phyloP scores from a whole-genome alignment of 1,140 invertebrate species.

The Phenacoccus solenopsis region DNA sequence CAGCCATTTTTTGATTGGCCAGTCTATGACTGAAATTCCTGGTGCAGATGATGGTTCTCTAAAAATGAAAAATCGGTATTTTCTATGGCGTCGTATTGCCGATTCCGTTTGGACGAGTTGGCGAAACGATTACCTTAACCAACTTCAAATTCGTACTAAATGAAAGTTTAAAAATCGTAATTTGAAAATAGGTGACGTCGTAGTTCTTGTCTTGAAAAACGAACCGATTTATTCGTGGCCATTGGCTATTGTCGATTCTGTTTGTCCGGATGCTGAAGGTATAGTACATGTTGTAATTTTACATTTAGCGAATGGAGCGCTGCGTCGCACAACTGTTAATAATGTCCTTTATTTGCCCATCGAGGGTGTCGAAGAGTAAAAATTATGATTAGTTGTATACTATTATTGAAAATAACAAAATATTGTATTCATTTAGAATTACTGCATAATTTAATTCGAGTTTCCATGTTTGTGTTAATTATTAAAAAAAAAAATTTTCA shows the following conservation, averaged over 20 bases:
- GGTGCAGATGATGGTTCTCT: background rate
- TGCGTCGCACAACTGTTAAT: background rate
- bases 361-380: too few species aligned
- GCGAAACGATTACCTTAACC: background rate
- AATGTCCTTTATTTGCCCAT: too few species aligned
- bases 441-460: too few species aligned
- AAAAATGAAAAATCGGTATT: background rate
- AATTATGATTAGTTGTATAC: too few species aligned
- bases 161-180: background rate
- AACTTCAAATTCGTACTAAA: background rate
- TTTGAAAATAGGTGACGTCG: background rate
- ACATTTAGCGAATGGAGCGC: background rate
- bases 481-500: too few species aligned
- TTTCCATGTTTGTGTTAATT: too few species aligned
- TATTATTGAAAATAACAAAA: too few species aligned
- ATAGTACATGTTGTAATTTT: background rate
- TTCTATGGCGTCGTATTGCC: background rate
- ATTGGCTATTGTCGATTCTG: background rate
- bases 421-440: too few species aligned
- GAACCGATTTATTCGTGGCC: background rate
- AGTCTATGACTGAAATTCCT: conserved; percentile 21
- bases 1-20: conserved; percentile 30
- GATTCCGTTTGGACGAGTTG: conserved; percentile 17
- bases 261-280: background rate
- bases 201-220: background rate